Percentiles rank a stretch among this genome's conserved stretches.
phyloP scores from a whole-genome alignment of 2,888 invertebrate species.

The Drosophila infuscata region DNA sequence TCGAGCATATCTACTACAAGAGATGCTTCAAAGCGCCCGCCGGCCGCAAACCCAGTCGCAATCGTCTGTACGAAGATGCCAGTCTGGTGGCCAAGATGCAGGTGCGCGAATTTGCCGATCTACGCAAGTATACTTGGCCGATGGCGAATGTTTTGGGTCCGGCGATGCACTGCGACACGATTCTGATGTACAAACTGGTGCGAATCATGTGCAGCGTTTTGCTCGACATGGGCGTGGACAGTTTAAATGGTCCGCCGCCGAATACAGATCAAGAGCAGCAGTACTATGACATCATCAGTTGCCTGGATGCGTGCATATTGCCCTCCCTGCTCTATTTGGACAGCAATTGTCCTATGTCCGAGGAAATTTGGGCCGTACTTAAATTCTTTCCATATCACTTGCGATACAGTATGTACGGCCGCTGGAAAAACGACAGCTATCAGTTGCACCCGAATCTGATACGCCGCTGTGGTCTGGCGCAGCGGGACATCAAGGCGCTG shows the following conservation, averaged over 20 bases:
- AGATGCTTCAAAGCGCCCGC: conserved; percentile 89
- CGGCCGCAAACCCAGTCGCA: conserved; percentile 86
- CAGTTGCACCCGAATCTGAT: conserved; percentile 93
- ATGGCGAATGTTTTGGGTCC: conserved; percentile 95
- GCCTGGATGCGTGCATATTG: conserved; percentile 94
- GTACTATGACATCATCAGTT: conserved; percentile 93
- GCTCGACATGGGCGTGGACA: conserved; percentile 84
- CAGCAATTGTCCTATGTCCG: conserved; percentile 97
- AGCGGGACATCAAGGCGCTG: conserved; percentile 96
- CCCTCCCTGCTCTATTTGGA: conserved; percentile 96
- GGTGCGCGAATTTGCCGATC: conserved; percentile 89
- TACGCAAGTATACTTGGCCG: conserved; percentile 92
- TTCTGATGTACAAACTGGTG: conserved; percentile 94
- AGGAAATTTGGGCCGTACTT: conserved; percentile 97
- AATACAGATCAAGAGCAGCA: conserved; percentile 86
- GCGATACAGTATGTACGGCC: conserved; percentile 93
- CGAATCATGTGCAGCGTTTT: conserved; percentile 86
- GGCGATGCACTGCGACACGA: conserved; percentile 93
- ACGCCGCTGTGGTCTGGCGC: conserved; percentile 93
- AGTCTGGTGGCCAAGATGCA: conserved; percentile 78
- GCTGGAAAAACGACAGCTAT: conserved; percentile 98
- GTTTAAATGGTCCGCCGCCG: conserved; percentile 79
- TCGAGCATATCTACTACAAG: conserved; percentile 94
- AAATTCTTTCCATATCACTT: conserved; percentile 94
- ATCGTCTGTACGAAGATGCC: conserved; percentile 85